Conservation (phyloP, 1,140 invertebrate genomes). For the Cheumatopsyche charites region DNA sequence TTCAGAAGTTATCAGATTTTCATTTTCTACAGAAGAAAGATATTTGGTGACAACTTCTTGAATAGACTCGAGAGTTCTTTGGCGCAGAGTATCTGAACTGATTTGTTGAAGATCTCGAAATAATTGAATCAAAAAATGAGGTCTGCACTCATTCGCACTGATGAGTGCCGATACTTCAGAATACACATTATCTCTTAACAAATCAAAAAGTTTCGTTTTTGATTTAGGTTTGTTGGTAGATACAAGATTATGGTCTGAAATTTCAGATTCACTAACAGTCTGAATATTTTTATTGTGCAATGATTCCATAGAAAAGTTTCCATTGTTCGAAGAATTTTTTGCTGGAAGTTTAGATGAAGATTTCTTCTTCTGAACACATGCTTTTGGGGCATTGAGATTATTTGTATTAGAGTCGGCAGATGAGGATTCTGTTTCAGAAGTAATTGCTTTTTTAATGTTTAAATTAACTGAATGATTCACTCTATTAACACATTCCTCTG, state of each 20-base stretch:
- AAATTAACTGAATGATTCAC: slow-evolving; percentile 49
- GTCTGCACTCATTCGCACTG: slow-evolving; percentile 70
- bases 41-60: slow-evolving; percentile 60
- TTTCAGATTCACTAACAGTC: slow-evolving; percentile 50
- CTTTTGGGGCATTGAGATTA: slow-evolving; percentile 52
- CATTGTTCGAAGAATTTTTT: slow-evolving; percentile 55
- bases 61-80: slow-evolving; percentile 66
- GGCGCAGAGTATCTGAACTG: slow-evolving; percentile 68
- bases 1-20: slow-evolving; percentile 44
- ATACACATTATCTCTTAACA: slow-evolving; percentile 70
- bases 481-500: slow-evolving; percentile 46
- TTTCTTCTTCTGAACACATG: slow-evolving; percentile 53
- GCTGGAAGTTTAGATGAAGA: slow-evolving; percentile 58
- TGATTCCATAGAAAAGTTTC: slow-evolving; percentile 55
- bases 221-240: slow-evolving; percentile 57
- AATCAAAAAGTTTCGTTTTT: slow-evolving; percentile 67
- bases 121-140: slow-evolving; percentile 71
- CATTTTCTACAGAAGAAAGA: slow-evolving; percentile 51
- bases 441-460: slow-evolving; percentile 53
- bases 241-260: slow-evolving; percentile 56
- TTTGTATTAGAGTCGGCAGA: slow-evolving; percentile 57
- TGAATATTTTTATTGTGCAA: slow-evolving; percentile 56
- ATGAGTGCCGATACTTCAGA: slow-evolving; percentile 74
- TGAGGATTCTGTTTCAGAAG: slow-evolving; percentile 54
- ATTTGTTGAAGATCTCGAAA: slow-evolving; percentile 70